These are phyloP conservation scores for Xyrauchen texanus DNA, from an alignment of 2,113 vertebrate genomes.

Conservation along the genomic window DNA sequence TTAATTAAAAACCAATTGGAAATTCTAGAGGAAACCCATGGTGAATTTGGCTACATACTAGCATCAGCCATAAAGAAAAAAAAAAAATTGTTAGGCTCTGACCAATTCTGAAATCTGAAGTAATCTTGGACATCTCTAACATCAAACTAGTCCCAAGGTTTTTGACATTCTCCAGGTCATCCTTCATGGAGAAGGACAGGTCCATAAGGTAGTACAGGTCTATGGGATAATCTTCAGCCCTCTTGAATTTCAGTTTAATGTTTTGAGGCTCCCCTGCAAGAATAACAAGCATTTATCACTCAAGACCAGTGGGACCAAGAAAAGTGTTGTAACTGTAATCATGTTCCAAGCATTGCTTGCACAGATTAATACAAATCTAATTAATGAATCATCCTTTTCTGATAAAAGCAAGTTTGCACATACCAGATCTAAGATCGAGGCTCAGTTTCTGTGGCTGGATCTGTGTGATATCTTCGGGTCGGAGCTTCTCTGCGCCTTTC, in stretches of 20 bases:
- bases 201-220: slow-evolving; percentile 98
- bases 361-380: neutral
- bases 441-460: slow-evolving; percentile 92
- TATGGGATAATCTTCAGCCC: slow-evolving; percentile 98
- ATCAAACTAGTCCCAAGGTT: slow-evolving; percentile 91
- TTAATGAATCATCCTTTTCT: neutral
- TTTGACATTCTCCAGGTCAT: slow-evolving; percentile 96
- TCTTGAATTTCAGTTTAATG: slow-evolving; percentile 90
- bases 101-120: slow-evolving; percentile 96
- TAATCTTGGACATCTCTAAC: slow-evolving; percentile 90
- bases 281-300: neutral
- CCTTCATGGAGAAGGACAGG: slow-evolving; percentile 96
- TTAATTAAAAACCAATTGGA: too few relatives aligned
- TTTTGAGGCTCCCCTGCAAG: slow-evolving; percentile 88
- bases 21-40: too few relatives aligned
- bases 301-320: neutral
- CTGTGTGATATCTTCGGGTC: slow-evolving; percentile 90
- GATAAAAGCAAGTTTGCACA: neutral
- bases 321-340: neutral
- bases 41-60: too few relatives aligned
- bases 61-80: too few relatives aligned
- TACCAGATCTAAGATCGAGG: slow-evolving; percentile 87
- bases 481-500: slow-evolving; percentile 81
- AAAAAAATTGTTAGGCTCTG: slow-evolving; percentile 35
- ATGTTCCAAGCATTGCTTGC: neutral